phyloP scores from a whole-genome alignment of 2,797 vertebrate species.

The Sandelia bainsii region DNA sequence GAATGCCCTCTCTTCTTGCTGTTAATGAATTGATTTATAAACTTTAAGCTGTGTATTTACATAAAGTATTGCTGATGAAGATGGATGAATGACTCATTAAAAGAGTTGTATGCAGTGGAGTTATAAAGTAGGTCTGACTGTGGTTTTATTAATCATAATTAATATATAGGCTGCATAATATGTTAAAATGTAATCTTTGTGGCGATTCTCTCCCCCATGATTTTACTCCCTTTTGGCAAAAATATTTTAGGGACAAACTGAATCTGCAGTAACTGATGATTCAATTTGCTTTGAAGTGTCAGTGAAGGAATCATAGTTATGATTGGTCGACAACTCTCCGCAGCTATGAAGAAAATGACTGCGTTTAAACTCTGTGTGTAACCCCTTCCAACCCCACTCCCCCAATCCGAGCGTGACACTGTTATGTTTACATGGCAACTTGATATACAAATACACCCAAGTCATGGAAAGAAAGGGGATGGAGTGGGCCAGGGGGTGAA shows the following conservation, averaged over 20 bases:
- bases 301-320: constrained; percentile 49
- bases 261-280: background rate
- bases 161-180: background rate
- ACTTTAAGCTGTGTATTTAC: constrained; percentile 50
- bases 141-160: constrained; percentile 4
- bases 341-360: constrained; percentile 72
- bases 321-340: constrained; percentile 64
- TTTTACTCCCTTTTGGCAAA: background rate
- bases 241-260: background rate
- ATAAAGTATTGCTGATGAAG: constrained; percentile 43
- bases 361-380: constrained; percentile 60
- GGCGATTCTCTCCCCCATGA: background rate
- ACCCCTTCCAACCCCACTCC: constrained; percentile 52
- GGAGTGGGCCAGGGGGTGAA: constrained; percentile 53
- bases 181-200: background rate
- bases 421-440: constrained; percentile 89
- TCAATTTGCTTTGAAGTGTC: constrained; percentile 54
- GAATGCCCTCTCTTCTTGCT: constrained; percentile 40
- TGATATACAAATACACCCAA: constrained; percentile 85
- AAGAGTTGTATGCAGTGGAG: constrained; percentile 1
- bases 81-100: constrained; percentile 56
- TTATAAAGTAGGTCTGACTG: background rate
- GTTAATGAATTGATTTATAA: constrained; percentile 48
- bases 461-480: constrained; percentile 77
- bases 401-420: constrained; percentile 76